phyloP scores from a whole-genome alignment of 2,888 invertebrate genomes.

The Polia nebulosa region DNA sequence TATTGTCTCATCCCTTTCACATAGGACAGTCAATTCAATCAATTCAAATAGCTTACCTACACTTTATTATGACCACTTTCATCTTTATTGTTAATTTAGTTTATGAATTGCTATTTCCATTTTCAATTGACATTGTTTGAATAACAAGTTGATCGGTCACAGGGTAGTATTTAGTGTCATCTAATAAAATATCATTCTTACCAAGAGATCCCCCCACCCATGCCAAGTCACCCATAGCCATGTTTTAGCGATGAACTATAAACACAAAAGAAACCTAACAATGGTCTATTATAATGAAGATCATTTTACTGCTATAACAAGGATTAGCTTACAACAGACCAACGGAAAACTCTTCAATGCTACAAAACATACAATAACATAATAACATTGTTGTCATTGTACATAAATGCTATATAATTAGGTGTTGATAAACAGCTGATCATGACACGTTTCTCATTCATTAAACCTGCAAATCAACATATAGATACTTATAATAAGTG shows the following conservation, averaged over 20 bases:
- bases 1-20: background rate
- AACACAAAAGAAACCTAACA: conserved; percentile 43
- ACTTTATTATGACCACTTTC: background rate
- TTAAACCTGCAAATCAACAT: conserved; percentile 16
- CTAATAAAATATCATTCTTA: conserved; percentile 1
- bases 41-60: background rate
- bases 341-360: conserved; percentile 11
- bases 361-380: conserved; percentile 38
- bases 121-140: background rate
- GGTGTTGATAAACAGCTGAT: conserved; percentile 67
- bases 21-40: background rate
- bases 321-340: conserved; percentile 11
- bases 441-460: conserved; percentile 58
- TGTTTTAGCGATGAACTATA: conserved; percentile 29
- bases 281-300: conserved; percentile 10
- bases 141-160: background rate
- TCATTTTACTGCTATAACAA: conserved; percentile 9
- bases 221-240: conserved; percentile 9
- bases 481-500: background rate
- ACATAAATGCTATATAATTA: conserved; percentile 43
- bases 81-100: background rate
- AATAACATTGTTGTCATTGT: conserved; percentile 52
- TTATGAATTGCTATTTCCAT: no score
- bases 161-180: conserved; percentile 1
- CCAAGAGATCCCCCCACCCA: background rate